phyloP scores from a whole-genome alignment of 2,113 vertebrate genomes.

The Ceyx margarethae region DNA sequence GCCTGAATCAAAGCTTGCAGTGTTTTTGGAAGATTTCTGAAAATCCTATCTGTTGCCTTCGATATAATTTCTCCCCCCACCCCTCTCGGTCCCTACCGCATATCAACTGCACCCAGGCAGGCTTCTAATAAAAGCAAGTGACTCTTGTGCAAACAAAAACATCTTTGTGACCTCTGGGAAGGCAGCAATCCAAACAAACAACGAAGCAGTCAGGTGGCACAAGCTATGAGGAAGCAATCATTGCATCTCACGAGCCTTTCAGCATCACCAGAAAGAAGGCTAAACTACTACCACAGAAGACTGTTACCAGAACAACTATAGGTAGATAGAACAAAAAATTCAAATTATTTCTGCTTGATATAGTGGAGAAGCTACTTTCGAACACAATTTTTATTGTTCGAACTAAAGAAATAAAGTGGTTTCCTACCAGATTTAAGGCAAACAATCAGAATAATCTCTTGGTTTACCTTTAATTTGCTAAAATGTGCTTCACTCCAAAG shows the following conservation, averaged over 20 bases:
- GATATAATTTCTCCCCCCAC: background rate
- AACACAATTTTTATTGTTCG: background rate
- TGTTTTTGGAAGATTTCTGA: constrained; percentile 13
- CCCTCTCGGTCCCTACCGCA: constrained; percentile 29
- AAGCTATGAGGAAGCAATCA: background rate
- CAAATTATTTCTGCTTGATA: background rate
- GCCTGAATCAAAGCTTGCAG: constrained; percentile 39
- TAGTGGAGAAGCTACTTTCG: background rate
- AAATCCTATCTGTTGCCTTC: constrained; percentile 30
- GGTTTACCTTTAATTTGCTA: background rate
- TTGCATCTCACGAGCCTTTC: background rate
- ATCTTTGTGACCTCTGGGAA: constrained; percentile 65
- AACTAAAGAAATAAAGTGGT: background rate
- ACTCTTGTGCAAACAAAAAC: constrained; percentile 66
- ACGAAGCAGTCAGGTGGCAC: constrained; percentile 61
- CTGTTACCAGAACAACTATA: background rate
- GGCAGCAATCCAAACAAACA: constrained; percentile 63
- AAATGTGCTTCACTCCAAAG: background rate
- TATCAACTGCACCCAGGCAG: constrained; percentile 68
- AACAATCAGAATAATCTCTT: background rate
- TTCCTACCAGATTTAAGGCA: background rate
- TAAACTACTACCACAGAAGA: background rate
- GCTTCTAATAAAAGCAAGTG: constrained; percentile 75
- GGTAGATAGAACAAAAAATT: background rate
- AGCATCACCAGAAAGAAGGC: background rate